Evolutionary conservation across 1,140 invertebrate species (phyloP), one percentile per base, ranked within the genome.

Genomic region (Babylonia areolata): DNA sequence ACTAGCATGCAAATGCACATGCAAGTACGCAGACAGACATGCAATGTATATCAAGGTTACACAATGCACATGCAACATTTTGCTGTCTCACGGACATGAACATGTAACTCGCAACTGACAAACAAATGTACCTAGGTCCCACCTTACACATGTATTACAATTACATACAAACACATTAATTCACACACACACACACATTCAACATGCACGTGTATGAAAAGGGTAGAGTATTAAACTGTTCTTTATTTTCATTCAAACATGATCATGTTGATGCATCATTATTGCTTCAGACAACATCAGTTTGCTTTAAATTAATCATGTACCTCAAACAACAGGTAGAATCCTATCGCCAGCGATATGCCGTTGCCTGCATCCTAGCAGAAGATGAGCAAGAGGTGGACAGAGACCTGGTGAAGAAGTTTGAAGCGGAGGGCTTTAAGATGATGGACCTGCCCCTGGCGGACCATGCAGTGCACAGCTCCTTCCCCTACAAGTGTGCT

Each of bases 401-500:
- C 80, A 87, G 89, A 82, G 69, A 90, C 42, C 28, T 90, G 64
- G 81, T 88, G 85, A 78, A 88, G 77, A 84, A 89, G 75, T 88
- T 92, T 31, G 88, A 82, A 83, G 90, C 87, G 20, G 86, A 94
- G 73, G 94, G 94, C 12, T 95, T 91, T 85, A 93, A 93, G 86
- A 91, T 94, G 58, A 85, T 90, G 31, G 91, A 90, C 31, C 92
- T 95, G 42, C 95, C 95, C 39, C 84, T 88, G 51, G 94, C 94
- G 15, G 92, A 92, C 33, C 28, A 94, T 90, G 94, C 92, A 40
- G 94, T 95, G 2, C 92, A 91, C 81, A 92, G 93, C 28, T 86
- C 84, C 35, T 95, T 95, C 87, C 95, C 95, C n/a, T 95, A 93
- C 88, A 93, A 89, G 69, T 93, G 91, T 71, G 92, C 93, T 12